These are phyloP conservation scores for Mycalesis mineus DNA, from an alignment of 2,888 invertebrate genomes.

Conservation along the genomic window DNA sequence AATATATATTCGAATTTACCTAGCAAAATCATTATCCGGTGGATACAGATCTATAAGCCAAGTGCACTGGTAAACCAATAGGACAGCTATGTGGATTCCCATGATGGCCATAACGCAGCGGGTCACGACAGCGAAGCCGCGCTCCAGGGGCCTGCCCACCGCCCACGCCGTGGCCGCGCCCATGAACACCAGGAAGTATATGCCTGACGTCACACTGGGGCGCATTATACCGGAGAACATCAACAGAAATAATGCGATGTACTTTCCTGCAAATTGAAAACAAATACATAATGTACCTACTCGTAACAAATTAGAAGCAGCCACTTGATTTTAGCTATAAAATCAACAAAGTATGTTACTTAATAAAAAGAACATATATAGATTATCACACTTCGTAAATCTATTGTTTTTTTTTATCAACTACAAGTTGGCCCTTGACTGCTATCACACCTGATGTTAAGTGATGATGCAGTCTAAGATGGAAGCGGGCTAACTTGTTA, in stretches of 20 bases:
- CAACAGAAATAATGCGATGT: slow-evolving; percentile 80
- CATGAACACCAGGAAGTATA: slow-evolving; percentile 93
- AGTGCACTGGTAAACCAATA: slow-evolving; percentile 91
- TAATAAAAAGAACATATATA: too few species aligned
- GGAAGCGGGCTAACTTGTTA: too few species aligned
- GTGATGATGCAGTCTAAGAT: too few species aligned
- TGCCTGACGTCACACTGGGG: slow-evolving; percentile 89
- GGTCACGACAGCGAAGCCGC: slow-evolving; percentile 86
- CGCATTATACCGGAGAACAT: slow-evolving; percentile 86
- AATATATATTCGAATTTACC: slow-evolving; percentile 77
- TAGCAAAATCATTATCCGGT: slow-evolving; percentile 84
- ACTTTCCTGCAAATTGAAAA: slow-evolving; percentile 76
- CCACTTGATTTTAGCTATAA: neutral
- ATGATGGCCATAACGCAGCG: slow-evolving; percentile 85
- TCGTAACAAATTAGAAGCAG: too few species aligned
- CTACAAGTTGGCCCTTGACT: too few species aligned
- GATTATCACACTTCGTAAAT: too few species aligned
- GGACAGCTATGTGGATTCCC: slow-evolving; percentile 83
- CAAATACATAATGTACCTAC: neutral
- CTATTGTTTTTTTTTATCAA: too few species aligned
- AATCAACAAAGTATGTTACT: too few species aligned
- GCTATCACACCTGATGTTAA: too few species aligned
- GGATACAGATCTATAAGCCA: slow-evolving; percentile 86
- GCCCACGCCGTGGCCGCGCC: slow-evolving; percentile 92
- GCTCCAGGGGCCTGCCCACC: slow-evolving; percentile 85